Percentiles rank a stretch among this genome's conserved stretches.
Conservation (phyloP, 2,113 vertebrate species). For the Muscicapa adusta region DNA sequence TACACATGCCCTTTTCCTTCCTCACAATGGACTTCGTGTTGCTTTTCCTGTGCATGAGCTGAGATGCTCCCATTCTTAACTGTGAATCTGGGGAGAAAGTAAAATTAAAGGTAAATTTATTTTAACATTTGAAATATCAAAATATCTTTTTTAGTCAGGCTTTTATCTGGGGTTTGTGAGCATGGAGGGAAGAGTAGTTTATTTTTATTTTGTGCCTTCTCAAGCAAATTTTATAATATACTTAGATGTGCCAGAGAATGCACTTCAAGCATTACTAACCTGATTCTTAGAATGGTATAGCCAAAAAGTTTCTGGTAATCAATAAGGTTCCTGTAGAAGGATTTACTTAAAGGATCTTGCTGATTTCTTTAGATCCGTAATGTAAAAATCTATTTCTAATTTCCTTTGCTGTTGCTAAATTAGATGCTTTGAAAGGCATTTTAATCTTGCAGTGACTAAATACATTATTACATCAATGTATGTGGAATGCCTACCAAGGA, state of each 20-base stretch:
- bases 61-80: background rate
- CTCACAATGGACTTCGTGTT: background rate
- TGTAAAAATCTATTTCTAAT: slow-evolving; percentile 2
- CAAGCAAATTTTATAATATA: background rate
- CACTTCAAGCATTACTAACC: background rate
- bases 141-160: background rate
- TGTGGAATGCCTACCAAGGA: background rate
- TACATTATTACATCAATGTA: background rate
- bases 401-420: slow-evolving; percentile 13
- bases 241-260: background rate
- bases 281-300: background rate
- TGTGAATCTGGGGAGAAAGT: background rate
- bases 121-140: background rate
- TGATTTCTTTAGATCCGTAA: slow-evolving; percentile 16
- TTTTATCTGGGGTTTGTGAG: background rate
- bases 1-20: background rate
- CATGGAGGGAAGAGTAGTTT: background rate
- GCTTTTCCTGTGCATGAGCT: background rate
- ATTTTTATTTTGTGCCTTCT: background rate
- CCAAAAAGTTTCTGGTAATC: background rate
- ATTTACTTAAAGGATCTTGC: background rate
- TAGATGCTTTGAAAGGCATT: background rate
- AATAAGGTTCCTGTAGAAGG: background rate
- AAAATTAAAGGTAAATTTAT: background rate
- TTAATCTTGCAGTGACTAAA: background rate